phyloP scores from a whole-genome alignment of 2,113 vertebrate species.

The Vidua chalybeata region DNA sequence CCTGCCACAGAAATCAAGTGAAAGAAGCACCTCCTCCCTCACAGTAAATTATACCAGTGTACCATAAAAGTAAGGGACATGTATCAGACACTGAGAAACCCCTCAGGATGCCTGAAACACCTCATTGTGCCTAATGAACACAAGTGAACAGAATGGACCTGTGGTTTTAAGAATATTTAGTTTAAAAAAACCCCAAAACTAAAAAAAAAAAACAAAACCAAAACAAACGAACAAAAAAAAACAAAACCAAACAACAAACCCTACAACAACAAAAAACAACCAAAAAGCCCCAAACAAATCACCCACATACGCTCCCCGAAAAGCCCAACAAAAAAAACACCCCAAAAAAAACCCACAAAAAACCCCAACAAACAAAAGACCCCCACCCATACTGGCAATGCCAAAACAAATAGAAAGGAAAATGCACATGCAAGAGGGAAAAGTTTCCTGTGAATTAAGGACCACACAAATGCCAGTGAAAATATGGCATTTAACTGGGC shows the following conservation, averaged over 20 bases:
- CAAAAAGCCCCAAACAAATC: background rate
- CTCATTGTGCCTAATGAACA: background rate
- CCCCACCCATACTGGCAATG: fast-evolving
- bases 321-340: background rate
- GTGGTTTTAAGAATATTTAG: background rate
- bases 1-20: background rate
- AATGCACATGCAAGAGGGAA: background rate
- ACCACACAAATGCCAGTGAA: background rate
- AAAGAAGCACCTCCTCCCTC: background rate
- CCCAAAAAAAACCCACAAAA: background rate
- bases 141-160: background rate
- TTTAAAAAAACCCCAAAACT: background rate
- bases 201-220: background rate
- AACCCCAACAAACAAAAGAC: background rate
- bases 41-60: background rate
- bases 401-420: background rate
- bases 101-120: background rate
- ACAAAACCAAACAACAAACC: background rate
- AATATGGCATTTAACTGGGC: background rate
- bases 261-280: background rate
- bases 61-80: background rate
- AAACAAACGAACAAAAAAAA: background rate
- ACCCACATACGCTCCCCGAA: too few species aligned
- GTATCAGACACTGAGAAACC: background rate
- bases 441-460: background rate